Evolutionary conservation across 2,113 vertebrate genomes (phyloP).

Genomic region (Zeus faber): DNA sequence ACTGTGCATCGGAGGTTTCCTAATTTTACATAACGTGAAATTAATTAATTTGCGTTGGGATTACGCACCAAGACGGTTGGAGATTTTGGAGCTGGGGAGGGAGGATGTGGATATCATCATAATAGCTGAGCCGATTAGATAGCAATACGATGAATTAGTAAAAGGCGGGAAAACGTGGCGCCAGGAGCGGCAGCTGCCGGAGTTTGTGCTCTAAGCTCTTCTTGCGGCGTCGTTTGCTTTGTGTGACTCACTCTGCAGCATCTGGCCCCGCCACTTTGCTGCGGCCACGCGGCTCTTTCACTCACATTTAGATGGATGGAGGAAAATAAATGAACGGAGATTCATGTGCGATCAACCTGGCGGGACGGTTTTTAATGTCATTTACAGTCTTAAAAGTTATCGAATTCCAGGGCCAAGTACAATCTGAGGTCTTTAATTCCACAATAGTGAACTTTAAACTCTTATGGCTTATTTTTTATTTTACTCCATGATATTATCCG

Average conservation of each 20-base stretch:
- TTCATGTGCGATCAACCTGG: no score
- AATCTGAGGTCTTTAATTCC: no score
- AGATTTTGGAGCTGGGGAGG: constrained; percentile 44
- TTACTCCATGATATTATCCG: no score
- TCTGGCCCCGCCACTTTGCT: constrained; percentile 37
- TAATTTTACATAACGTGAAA: constrained; percentile 17
- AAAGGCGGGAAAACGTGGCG: constrained; percentile 48
- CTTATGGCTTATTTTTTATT: no score
- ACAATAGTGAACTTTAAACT: no score
- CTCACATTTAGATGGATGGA: constrained; percentile 4
- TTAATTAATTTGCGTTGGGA: constrained; percentile 42
- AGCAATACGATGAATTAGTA: constrained; percentile 46
- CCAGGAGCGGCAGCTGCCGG: constrained; percentile 38
- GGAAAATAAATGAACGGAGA: background rate
- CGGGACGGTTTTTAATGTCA: no score
- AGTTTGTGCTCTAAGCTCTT: constrained; percentile 34
- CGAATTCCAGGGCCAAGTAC: no score
- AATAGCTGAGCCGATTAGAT: constrained; percentile 56
- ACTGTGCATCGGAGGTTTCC: background rate
- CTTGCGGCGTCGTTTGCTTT: constrained; percentile 24
- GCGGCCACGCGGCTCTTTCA: background rate
- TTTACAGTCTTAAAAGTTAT: no score
- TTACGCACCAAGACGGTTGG: constrained; percentile 43
- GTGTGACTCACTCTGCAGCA: constrained; percentile 53
- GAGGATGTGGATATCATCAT: constrained; percentile 52